These are phyloP conservation scores for Grammomys surdaster DNA, from an alignment of 2,113 vertebrate species.

Conservation along the genomic window DNA sequence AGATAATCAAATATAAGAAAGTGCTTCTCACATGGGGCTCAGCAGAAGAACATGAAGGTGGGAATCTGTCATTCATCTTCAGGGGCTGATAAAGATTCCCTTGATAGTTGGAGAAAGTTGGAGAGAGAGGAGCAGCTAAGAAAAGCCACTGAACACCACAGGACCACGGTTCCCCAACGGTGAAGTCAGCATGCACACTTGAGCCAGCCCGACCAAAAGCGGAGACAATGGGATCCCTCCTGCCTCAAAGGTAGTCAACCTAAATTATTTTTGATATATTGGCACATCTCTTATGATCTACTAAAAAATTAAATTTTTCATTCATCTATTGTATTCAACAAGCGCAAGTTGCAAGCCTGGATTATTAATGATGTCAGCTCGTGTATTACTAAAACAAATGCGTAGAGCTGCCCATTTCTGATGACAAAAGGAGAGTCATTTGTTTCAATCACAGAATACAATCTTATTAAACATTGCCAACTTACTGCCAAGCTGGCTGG, in stretches of 20 bases:
- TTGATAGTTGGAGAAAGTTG: neutral
- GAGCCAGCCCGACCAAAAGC: neutral
- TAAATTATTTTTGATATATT: slow-evolving; percentile 81
- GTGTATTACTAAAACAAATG: slow-evolving; percentile 83
- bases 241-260: slow-evolving; percentile 44
- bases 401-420: slow-evolving; percentile 71
- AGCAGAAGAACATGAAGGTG: neutral
- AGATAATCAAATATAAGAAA: neutral
- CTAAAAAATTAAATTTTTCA: slow-evolving; percentile 84
- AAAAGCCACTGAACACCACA: neutral
- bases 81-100: neutral
- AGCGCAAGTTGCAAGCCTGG: slow-evolving; percentile 54
- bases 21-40: accelerated
- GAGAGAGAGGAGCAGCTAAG: neutral
- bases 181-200: neutral
- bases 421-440: slow-evolving; percentile 78
- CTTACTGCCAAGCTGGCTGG: slow-evolving; percentile 78
- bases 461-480: slow-evolving; percentile 80
- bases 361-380: slow-evolving; percentile 82
- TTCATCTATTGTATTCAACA: slow-evolving; percentile 81
- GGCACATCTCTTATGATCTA: slow-evolving; percentile 76
- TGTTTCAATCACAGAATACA: slow-evolving; percentile 82
- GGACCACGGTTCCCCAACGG: neutral
- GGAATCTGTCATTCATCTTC: no score
- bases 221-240: slow-evolving; percentile 12